These are phyloP conservation scores for Myotis davidii DNA, from an alignment of 2,113 vertebrate genomes.

Conservation along the genomic window DNA sequence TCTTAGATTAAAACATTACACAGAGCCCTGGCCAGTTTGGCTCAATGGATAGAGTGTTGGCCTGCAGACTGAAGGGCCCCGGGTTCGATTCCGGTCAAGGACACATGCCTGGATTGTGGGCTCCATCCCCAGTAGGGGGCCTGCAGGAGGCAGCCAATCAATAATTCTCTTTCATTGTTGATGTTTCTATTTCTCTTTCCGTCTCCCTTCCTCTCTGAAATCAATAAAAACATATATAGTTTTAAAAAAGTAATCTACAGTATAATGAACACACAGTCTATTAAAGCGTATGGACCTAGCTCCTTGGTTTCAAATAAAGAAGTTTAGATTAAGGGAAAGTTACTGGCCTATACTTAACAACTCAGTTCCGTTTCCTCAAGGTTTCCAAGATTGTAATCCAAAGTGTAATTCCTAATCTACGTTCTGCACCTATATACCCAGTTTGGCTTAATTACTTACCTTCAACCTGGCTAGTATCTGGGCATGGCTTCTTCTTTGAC, in stretches of 20 bases:
- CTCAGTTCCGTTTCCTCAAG: neutral
- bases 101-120: no score
- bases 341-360: neutral
- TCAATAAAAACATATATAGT: no score
- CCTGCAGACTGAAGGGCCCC: no score
- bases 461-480: slow-evolving; percentile 73
- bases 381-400: neutral
- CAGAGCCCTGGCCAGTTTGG: neutral
- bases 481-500: slow-evolving; percentile 77
- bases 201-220: no score
- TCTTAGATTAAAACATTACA: neutral
- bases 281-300: neutral
- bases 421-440: neutral
- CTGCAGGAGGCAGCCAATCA: no score
- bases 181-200: neutral
- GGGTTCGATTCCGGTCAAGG: no score
- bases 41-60: no score
- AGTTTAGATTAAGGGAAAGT: neutral
- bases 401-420: neutral
- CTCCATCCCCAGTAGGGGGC: no score
- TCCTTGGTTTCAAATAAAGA: slow-evolving; percentile 18
- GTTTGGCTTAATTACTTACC: slow-evolving; percentile 75
- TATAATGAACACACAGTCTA: neutral
- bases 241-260: neutral
- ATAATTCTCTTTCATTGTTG: no score